Evolutionary conservation across 2,888 invertebrate genomes (phyloP), one percentile per base, ranked within the genome.

Genomic region (Agriopis marginaria): DNA sequence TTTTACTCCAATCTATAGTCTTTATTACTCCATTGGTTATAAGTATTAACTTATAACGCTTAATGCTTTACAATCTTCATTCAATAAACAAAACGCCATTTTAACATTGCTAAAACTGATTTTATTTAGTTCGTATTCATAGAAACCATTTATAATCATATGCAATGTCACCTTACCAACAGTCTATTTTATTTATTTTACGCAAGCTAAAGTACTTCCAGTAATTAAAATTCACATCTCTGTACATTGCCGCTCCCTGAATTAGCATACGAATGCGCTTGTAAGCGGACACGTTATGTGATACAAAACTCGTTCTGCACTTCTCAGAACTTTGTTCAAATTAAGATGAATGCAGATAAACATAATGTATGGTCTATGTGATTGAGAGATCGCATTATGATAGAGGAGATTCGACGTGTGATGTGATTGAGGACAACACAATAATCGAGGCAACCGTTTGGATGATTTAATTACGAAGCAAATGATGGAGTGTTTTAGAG

Each of bases 261-360:
- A 72, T 72, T 69, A 68, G 53, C 72, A 74, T 73, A 74, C 50
- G 68, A 68, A 76, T 66, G 63, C 47, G 62, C 54, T 60, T 56
- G 65, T 65, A 67, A 72, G 65, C 64, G 70, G 67, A 74, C 64
- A 64, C 67, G 71, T 71, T 67, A 75, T 70, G 70, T 63, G 65
- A 75, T 75, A 72, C 72, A 75, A 75, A 74, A 68, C 64, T 63
- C 64, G 65, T 67, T 71, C 64, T 64, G 71, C 66, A 65, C 53
- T 77, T 75, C 71, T 70, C 58, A 14, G 67, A 59, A 72, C 66
- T 55, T 56, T 55, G 63, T 60, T 10, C 60, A 39, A 32, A 59
- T 59, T 32, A 42, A 61, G 68, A 65, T 55, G 55, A 56, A 65
- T 68, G 17, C 40, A 64, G 54, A 60, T 63, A 68, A 49, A 60